These are phyloP conservation scores for Drosophila nr. medialis DNA, from an alignment of 2,888 invertebrate genomes.

Conservation along the genomic window DNA sequence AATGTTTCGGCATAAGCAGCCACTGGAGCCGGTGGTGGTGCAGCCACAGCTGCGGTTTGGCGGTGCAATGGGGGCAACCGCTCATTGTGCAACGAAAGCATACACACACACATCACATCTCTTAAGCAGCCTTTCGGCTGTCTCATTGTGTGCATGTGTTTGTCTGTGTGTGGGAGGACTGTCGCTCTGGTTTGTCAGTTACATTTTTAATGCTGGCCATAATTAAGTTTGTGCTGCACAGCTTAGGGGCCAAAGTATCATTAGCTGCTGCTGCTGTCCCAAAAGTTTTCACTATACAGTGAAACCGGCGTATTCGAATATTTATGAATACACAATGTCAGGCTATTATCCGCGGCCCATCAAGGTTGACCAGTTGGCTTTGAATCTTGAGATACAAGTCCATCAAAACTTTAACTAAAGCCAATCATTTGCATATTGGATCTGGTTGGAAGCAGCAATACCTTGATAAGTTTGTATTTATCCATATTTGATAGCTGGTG, in stretches of 20 bases:
- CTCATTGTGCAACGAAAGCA: slow-evolving; percentile 52
- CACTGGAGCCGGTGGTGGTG: slow-evolving; percentile 19
- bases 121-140: slow-evolving; percentile 53
- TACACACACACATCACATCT: slow-evolving; percentile 45
- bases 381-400: not conserved
- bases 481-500: not conserved
- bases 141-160: slow-evolving; percentile 16
- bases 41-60: slow-evolving; percentile 40
- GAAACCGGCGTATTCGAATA: slow-evolving; percentile 24
- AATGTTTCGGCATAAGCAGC: slow-evolving; percentile 71
- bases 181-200: slow-evolving; percentile 73
- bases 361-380: slow-evolving; percentile 39
- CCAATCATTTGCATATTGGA: slow-evolving; percentile 32
- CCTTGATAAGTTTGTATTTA: not conserved
- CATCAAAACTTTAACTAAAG: slow-evolving; percentile 19
- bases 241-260: slow-evolving; percentile 48
- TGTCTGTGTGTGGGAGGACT: slow-evolving; percentile 12
- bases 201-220: slow-evolving; percentile 77
- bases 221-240: slow-evolving; percentile 74
- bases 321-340: slow-evolving; percentile 40
- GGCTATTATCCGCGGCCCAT: slow-evolving; percentile 38
- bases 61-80: slow-evolving; percentile 18
- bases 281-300: slow-evolving; percentile 30
- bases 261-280: slow-evolving; percentile 25
- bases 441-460: not conserved